phyloP scores from a whole-genome alignment of 2,888 invertebrate species.

The Apamea crenata region DNA sequence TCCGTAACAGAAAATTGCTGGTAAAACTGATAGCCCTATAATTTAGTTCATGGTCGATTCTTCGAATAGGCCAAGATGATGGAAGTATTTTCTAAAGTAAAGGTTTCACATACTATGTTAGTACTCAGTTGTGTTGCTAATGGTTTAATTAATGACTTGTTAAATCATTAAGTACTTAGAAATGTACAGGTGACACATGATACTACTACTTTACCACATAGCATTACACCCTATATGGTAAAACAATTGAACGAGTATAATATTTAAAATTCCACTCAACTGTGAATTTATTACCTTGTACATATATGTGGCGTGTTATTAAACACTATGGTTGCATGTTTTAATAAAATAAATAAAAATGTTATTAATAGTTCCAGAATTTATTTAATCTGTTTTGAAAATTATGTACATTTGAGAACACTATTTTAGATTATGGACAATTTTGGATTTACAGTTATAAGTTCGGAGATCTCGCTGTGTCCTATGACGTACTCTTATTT shows the following conservation, averaged over 20 bases:
- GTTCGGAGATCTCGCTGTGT: constrained; percentile 9
- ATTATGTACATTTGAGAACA: constrained; percentile 46
- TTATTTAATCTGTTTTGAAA: constrained; percentile 44
- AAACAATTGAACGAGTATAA: constrained; percentile 19
- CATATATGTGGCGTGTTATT: background rate
- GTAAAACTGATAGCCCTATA: background rate
- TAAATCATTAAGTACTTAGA: constrained; percentile 6
- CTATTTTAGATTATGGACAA: constrained; percentile 47
- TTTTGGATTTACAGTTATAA: constrained; percentile 51
- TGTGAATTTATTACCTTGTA: constrained; percentile 13
- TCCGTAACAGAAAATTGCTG: background rate
- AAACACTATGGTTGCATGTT: background rate
- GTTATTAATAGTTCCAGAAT: constrained; percentile 37
- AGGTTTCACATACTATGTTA: background rate
- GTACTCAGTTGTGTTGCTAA: background rate
- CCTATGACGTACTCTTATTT: constrained; percentile 10
- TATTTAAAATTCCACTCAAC: constrained; percentile 5
- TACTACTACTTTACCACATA: constrained; percentile 5
- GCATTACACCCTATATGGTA: background rate
- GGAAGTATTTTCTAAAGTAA: background rate
- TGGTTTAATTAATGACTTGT: background rate
- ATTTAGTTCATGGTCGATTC: background rate
- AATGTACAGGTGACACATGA: constrained; percentile 6
- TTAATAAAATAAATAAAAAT: constrained; percentile 46
- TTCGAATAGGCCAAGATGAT: background rate